Evolutionary conservation across 2,113 vertebrate genomes (phyloP).

Genomic region (Psilopogon haemacephalus): DNA sequence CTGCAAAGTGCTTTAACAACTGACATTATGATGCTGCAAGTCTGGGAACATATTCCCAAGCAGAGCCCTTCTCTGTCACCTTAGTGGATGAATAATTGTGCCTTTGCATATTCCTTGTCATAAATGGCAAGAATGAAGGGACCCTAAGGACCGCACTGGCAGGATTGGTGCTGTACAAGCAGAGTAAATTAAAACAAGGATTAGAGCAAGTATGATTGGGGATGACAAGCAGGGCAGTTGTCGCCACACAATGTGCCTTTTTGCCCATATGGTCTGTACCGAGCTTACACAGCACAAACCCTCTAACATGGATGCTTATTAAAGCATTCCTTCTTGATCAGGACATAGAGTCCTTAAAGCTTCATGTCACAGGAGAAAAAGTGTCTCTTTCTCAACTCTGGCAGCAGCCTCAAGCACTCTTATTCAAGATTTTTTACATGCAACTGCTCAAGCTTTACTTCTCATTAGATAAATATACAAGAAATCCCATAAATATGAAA

Average conservation of each 20-base stretch:
- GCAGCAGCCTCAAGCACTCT: constrained; percentile 35
- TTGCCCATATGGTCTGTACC: constrained; percentile 88
- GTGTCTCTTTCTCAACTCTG: constrained; percentile 28
- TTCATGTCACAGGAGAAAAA: constrained; percentile 53
- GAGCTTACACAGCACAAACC: constrained; percentile 71
- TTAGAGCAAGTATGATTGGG: constrained; percentile 88
- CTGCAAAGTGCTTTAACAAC: constrained; percentile 83
- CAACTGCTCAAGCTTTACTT: background rate
- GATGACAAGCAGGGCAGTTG: constrained; percentile 90
- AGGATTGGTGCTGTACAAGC: constrained; percentile 84
- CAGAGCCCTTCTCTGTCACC: constrained; percentile 89
- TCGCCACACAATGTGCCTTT: constrained; percentile 79
- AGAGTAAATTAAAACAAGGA: constrained; percentile 97
- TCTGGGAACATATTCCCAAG: constrained; percentile 82
- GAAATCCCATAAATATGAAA: background rate
- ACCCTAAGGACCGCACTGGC: constrained; percentile 89
- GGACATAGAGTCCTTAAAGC: constrained; percentile 67
- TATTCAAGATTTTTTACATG: constrained; percentile 30
- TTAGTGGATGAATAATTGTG: constrained; percentile 92
- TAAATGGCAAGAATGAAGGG: constrained; percentile 89
- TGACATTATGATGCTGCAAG: constrained; percentile 83
- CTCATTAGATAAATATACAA: constrained; percentile 4
- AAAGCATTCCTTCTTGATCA: constrained; percentile 73
- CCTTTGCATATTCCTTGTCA: constrained; percentile 95
- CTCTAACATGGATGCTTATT: constrained; percentile 70